Percentiles rank a stretch among this genome's conserved stretches.
These are phyloP conservation scores for Isaurus tuberculatus DNA, from an alignment of 92 coral and sea anemone species.

Conservation along the genomic window DNA sequence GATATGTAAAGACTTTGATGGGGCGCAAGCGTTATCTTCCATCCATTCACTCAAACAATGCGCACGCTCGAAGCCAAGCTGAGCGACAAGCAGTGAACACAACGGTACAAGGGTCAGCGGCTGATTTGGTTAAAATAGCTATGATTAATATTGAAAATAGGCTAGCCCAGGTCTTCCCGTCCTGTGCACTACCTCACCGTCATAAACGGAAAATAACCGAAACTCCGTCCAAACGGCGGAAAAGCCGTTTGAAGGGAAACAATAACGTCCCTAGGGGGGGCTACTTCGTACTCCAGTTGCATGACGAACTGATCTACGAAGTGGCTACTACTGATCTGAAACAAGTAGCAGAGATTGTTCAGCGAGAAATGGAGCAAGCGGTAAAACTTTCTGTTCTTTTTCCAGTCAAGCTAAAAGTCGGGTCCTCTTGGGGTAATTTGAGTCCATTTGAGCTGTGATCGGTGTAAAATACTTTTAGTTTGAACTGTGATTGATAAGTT, in stretches of 20 bases:
- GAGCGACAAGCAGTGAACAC: slow-evolving; percentile 99
- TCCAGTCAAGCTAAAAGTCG: slow-evolving; percentile 96
- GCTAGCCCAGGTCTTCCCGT: slow-evolving; percentile 72
- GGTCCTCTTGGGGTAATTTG: slow-evolving; percentile 96
- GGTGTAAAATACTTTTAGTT: background rate
- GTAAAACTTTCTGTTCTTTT: slow-evolving; percentile 80
- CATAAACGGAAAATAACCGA: slow-evolving; percentile 56
- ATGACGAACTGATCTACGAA: slow-evolving; percentile 92
- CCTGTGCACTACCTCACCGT: slow-evolving; percentile 77
- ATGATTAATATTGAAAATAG: slow-evolving; percentile 91
- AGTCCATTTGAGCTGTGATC: slow-evolving; percentile 75
- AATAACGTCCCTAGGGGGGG: slow-evolving; percentile 76
- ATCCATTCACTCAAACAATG: slow-evolving; percentile 80
- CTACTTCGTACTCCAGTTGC: slow-evolving; percentile 88
- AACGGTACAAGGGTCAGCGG: slow-evolving; percentile 99
- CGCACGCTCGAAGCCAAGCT: slow-evolving; percentile 93
- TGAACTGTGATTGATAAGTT: too few relatives aligned
- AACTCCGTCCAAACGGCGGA: slow-evolving; percentile 37
- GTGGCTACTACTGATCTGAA: slow-evolving; percentile 76
- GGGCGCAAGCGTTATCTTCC: slow-evolving; percentile 88
- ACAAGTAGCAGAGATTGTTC: slow-evolving; percentile 85
- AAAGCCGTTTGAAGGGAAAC: slow-evolving; percentile 58
- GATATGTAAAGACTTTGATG: slow-evolving; percentile 85
- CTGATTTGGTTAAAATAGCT: slow-evolving; percentile 94
- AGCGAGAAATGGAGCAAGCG: slow-evolving; percentile 90